Conservation (phyloP, 2,888 invertebrate species). For the Hipparchia semele region DNA sequence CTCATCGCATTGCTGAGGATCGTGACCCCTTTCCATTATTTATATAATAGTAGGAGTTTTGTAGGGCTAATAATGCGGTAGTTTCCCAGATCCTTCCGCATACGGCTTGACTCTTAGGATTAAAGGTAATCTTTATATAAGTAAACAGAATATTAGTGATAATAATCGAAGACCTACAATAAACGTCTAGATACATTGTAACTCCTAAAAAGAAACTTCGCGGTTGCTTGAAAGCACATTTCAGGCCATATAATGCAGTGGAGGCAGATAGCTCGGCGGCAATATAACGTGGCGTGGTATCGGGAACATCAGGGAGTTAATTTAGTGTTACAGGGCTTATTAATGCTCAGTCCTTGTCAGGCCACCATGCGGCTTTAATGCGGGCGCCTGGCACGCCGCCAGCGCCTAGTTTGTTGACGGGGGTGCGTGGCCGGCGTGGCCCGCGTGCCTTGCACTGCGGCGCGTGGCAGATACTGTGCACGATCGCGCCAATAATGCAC, state of each 20-base stretch:
- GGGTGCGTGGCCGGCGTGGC: slow-evolving; percentile 15
- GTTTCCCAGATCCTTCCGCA: too few species aligned
- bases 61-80: too few species aligned
- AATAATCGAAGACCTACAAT: too few species aligned
- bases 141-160: too few species aligned
- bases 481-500: not conserved
- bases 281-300: slow-evolving; percentile 28
- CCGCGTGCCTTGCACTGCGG: not conserved
- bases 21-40: too few species aligned
- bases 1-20: too few species aligned
- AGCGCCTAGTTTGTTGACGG: slow-evolving; percentile 24
- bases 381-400: slow-evolving; percentile 39
- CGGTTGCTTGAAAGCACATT: not conserved
- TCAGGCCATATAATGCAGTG: not conserved
- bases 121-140: too few species aligned
- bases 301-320: slow-evolving; percentile 37
- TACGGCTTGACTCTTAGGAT: too few species aligned
- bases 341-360: slow-evolving; percentile 41
- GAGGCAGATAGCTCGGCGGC: slow-evolving; percentile 9
- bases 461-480: slow-evolving; percentile 11
- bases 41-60: too few species aligned
- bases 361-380: slow-evolving; percentile 37
- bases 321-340: slow-evolving; percentile 42
- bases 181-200: too few species aligned
- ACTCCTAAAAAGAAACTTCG: too few species aligned